Conservation (phyloP, 2,113 vertebrate genomes). For the Siniperca chuatsi region DNA sequence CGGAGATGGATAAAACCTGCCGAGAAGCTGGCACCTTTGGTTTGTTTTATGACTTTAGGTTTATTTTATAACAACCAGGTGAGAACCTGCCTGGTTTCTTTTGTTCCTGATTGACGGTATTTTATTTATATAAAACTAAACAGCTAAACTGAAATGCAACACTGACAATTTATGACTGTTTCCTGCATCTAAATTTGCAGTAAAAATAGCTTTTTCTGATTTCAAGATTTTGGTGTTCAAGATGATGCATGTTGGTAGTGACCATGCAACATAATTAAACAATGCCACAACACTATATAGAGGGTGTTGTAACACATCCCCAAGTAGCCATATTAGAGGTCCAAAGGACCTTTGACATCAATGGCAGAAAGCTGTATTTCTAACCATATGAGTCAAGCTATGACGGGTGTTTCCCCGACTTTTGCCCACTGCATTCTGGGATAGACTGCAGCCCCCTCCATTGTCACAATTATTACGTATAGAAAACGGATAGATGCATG, state of each 20-base stretch:
- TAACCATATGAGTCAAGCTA: neutral
- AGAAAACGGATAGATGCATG: neutral
- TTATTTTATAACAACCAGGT: neutral
- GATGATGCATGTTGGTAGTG: neutral
- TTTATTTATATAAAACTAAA: neutral
- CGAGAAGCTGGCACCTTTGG: neutral
- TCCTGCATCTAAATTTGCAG: neutral
- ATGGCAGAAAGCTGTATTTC: neutral
- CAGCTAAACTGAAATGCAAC: neutral
- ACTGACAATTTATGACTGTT: neutral
- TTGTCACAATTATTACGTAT: neutral
- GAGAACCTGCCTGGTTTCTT: neutral
- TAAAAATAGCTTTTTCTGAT: neutral
- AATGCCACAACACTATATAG: neutral
- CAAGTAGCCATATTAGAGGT: neutral
- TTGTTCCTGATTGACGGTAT: neutral
- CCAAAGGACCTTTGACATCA: neutral
- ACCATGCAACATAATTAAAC: neutral
- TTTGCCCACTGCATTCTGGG: slow-evolving; percentile 18
- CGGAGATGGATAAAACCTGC: neutral
- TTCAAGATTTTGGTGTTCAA: neutral
- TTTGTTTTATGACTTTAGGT: neutral
- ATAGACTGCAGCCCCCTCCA: neutral
- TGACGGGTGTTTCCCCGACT: neutral
- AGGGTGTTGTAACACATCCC: neutral